Conservation (phyloP, 92 coral and sea anemone species). For the Bergia sp. region DNA sequence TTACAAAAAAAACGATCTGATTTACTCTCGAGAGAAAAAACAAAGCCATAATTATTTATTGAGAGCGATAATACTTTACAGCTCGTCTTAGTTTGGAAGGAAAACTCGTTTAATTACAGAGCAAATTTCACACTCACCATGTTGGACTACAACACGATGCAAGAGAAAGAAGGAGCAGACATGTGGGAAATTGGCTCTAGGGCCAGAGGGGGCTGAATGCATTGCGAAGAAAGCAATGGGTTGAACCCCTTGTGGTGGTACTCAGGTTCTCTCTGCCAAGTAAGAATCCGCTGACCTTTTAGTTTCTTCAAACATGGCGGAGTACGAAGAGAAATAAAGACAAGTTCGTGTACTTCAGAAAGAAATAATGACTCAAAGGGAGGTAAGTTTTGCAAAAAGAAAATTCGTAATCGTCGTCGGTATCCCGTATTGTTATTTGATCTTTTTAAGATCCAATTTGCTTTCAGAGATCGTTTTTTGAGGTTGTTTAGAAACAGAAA, state of each 20-base stretch:
- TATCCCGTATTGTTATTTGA: background rate
- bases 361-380: slow-evolving; percentile 18
- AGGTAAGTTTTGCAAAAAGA: slow-evolving; percentile 7
- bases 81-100: background rate
- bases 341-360: background rate
- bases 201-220: slow-evolving; percentile 48
- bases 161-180: slow-evolving; percentile 58
- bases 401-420: background rate
- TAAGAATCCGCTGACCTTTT: slow-evolving; percentile 45
- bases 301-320: slow-evolving; percentile 71
- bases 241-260: background rate
- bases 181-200: slow-evolving; percentile 53
- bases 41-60: background rate
- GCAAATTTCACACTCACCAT: slow-evolving; percentile 54
- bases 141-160: slow-evolving; percentile 51
- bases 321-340: background rate
- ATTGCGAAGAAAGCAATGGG: slow-evolving; percentile 38
- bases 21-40: background rate
- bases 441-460: no score
- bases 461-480: background rate
- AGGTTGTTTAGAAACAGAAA: background rate
- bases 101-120: background rate
- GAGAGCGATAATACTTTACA: background rate
- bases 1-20: background rate
- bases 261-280: slow-evolving; percentile 12